Evolutionary conservation across 64 coral and sea anemone genomes (phyloP).

Genomic region (Actinia tenebrosa): DNA sequence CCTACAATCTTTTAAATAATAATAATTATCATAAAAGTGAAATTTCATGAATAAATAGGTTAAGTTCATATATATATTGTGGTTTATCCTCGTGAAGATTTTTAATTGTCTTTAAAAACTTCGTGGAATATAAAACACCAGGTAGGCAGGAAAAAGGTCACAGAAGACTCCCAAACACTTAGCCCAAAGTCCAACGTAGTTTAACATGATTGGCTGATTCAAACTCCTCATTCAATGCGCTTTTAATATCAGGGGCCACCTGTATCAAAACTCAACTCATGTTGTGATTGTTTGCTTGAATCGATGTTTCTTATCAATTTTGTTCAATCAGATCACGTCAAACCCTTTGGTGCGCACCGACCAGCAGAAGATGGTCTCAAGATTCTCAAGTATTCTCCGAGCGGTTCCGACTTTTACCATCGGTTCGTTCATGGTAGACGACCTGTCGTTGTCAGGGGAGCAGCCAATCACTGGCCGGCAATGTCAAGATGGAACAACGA

Average conservation of each 20-base stretch:
- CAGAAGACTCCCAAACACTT: not conserved
- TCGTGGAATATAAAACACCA: no score
- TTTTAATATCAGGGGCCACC: not conserved
- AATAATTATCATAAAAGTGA: no score
- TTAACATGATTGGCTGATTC: not conserved
- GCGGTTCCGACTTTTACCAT: slow-evolving; percentile 82
- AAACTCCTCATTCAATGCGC: not conserved
- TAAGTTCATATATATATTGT: no score
- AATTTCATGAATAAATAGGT: no score
- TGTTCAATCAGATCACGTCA: slow-evolving; percentile 56
- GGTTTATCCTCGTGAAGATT: no score
- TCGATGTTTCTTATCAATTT: not conserved
- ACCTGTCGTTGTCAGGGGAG: slow-evolving; percentile 75
- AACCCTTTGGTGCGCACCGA: slow-evolving; percentile 57
- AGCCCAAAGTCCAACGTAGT: not conserved
- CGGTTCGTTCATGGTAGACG: slow-evolving; percentile 70
- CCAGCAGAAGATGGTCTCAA: slow-evolving; percentile 36
- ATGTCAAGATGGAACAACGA: slow-evolving; percentile 80
- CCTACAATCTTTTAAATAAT: no score
- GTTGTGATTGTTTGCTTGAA: not conserved
- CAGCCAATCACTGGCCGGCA: slow-evolving; percentile 84
- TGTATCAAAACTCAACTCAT: not conserved
- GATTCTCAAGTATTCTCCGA: slow-evolving; percentile 73
- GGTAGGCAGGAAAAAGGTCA: no score
- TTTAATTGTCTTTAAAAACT: no score